These are phyloP conservation scores for Contarinia nasturtii DNA, from an alignment of 1,140 invertebrate genomes.

Conservation along the genomic window DNA sequence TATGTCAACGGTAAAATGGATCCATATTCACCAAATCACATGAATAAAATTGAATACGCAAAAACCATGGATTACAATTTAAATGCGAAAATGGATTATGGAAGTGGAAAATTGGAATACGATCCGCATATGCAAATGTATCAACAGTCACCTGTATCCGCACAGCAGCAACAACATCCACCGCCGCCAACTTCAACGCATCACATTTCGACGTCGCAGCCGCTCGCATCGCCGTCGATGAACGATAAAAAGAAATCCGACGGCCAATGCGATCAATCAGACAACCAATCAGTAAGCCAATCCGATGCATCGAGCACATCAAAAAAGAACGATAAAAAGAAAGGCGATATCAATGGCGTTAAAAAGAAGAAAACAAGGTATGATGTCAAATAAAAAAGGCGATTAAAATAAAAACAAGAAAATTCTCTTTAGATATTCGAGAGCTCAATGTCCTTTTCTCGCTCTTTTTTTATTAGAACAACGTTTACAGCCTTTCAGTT, in stretches of 20 bases:
- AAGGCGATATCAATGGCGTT: conserved; percentile 66
- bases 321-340: conserved; percentile 61
- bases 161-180: no score
- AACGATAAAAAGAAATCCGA: not conserved
- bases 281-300: no score
- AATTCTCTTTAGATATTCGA: no score
- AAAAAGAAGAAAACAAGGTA: conserved; percentile 91
- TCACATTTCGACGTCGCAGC: conserved; percentile 1
- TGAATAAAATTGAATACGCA: conserved; percentile 8
- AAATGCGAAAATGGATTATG: conserved; percentile 19
- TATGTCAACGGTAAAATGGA: conserved; percentile 11
- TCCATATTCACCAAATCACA: conserved; percentile 2
- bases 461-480: conserved; percentile 41
- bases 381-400: conserved; percentile 6
- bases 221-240: not conserved
- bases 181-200: not conserved
- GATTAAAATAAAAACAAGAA: not conserved
- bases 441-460: not conserved
- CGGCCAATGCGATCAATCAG: not conserved
- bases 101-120: conserved; percentile 8
- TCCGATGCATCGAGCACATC: conserved; percentile 5
- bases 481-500: conserved; percentile 92
- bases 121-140: conserved; percentile 1
- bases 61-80: conserved; percentile 15
- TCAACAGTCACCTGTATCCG: not conserved